Conservation (phyloP, 2,113 vertebrate species). For the Chlorodrepanis virens region DNA sequence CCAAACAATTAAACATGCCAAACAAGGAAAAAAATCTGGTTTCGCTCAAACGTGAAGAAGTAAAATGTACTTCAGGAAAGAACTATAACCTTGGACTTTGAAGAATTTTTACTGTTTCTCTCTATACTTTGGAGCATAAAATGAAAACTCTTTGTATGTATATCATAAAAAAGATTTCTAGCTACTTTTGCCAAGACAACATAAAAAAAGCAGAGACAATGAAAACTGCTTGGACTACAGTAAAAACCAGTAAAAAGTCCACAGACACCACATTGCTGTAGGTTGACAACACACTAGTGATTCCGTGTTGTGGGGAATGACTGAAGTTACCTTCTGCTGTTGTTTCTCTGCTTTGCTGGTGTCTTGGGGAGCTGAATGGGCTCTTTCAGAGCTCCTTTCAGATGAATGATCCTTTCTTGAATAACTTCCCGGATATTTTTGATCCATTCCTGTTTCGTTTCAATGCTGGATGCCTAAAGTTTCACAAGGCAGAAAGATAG, state of each 20-base stretch:
- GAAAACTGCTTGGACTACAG: not conserved
- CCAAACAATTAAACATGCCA: not conserved
- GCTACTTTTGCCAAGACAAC: not conserved
- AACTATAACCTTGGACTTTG: not conserved
- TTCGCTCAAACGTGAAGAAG: not conserved
- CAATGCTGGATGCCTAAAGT: slow-evolving; percentile 88
- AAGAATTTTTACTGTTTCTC: not conserved
- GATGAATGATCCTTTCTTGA: slow-evolving; percentile 96
- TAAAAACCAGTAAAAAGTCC: not conserved
- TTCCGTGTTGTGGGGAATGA: not conserved
- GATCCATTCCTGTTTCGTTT: slow-evolving; percentile 98
- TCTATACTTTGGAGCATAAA: not conserved
- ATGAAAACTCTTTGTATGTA: not conserved
- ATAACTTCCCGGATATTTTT: slow-evolving; percentile 98
- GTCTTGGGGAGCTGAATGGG: slow-evolving; percentile 94
- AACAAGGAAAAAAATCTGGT: not conserved
- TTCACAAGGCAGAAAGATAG: slow-evolving; percentile 30
- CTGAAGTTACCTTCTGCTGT: slow-evolving; percentile 84
- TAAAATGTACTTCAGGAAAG: not conserved
- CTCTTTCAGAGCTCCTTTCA: slow-evolving; percentile 97
- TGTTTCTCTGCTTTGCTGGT: slow-evolving; percentile 89
- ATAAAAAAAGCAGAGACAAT: not conserved
- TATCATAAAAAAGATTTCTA: not conserved
- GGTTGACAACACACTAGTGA: not conserved
- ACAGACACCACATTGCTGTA: not conserved